phyloP scores from a whole-genome alignment of 2,113 vertebrate genomes.

The Oenanthe oenanthe region DNA sequence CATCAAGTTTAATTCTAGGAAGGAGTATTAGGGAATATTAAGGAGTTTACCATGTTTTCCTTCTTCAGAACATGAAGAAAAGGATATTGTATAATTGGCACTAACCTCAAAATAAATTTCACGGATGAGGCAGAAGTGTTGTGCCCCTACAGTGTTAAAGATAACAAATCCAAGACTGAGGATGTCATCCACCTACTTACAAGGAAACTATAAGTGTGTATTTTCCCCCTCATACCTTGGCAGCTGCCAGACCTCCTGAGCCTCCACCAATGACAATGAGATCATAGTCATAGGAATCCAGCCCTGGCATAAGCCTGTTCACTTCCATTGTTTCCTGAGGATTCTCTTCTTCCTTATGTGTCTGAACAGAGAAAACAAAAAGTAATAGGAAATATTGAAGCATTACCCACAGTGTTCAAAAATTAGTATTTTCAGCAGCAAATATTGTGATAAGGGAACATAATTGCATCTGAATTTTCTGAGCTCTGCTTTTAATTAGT shows the following conservation, averaged over 20 bases:
- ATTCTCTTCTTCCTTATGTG: slow-evolving; percentile 42
- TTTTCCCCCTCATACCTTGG: slow-evolving; percentile 76
- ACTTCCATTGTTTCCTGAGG: slow-evolving; percentile 42
- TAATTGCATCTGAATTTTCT: not conserved
- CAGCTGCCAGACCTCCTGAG: slow-evolving; percentile 82
- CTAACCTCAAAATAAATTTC: not conserved
- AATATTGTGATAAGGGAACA: not conserved
- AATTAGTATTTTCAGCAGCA: not conserved
- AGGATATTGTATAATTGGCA: not conserved
- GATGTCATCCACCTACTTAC: not conserved
- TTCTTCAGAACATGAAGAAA: not conserved
- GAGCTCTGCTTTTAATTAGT: not conserved
- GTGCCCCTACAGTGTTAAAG: not conserved
- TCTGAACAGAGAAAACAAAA: slow-evolving; percentile 48
- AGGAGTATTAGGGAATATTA: not conserved
- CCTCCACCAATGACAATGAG: slow-evolving; percentile 85
- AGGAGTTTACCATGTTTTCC: not conserved
- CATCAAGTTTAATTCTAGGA: not conserved
- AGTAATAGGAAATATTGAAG: not conserved
- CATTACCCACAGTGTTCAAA: not conserved
- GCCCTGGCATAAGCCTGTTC: not conserved
- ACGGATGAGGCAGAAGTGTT: not conserved
- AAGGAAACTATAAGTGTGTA: not conserved
- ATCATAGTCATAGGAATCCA: slow-evolving; percentile 75
- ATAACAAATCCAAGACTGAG: not conserved